Conservation (phyloP, 2,113 vertebrate species). For the Ctenomys sociabilis region DNA sequence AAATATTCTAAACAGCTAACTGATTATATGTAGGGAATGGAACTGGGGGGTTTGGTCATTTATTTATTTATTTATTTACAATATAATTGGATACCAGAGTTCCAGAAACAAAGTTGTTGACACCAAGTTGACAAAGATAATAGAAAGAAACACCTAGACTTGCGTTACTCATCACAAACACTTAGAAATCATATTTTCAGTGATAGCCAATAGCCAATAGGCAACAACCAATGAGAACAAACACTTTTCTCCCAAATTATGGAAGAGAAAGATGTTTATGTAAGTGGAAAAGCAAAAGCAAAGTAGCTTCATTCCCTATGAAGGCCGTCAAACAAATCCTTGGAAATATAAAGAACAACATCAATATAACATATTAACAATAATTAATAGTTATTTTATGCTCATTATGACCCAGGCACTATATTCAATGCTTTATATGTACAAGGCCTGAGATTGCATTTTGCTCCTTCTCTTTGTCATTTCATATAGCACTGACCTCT, state of each 20-base stretch:
- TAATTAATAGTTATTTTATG: neutral
- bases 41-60: neutral
- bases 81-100: neutral
- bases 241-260: neutral
- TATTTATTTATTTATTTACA: neutral
- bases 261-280: neutral
- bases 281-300: slow-evolving; percentile 12
- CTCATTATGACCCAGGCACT: neutral
- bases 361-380: neutral
- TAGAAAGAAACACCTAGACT: neutral
- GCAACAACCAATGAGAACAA: neutral
- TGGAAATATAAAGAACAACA: neutral
- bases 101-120: slow-evolving; percentile 5
- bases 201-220: neutral
- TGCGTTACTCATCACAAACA: neutral
- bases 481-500: too few species aligned
- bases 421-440: neutral
- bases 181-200: neutral
- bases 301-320: neutral
- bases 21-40: neutral
- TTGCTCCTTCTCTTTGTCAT: too few species aligned
- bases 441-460: too few species aligned
- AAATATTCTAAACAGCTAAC: slow-evolving; percentile 10
- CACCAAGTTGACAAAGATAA: neutral
- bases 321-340: neutral